Base-by-base conservation (phyloP, 2,113 vertebrate genomes). In the Anhinga anhinga region DNA sequence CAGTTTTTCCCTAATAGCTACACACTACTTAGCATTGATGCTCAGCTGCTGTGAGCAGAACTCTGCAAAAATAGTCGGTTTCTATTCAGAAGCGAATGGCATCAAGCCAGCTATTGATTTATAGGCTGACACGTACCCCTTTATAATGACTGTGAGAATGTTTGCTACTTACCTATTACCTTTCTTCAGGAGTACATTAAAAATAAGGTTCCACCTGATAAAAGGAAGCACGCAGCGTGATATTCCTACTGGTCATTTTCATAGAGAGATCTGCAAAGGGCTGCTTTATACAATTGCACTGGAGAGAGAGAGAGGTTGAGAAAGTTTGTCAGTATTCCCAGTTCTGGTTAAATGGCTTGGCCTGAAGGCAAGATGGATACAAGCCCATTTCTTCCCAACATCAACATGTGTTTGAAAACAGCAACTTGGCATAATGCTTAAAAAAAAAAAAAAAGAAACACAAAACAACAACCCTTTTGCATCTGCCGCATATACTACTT, bases 261-360 rank as follows among this genome's bases (percentile, higher is more conserved):
- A 63, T 1, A 26, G 36, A 38, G 73, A 73, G n/a, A 58, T 63
- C 89, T 88, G 81, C 29, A 83, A 86, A 90, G 32, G 15, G 50
- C 16, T 87, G 15, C 59, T 93, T 86, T 55, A 10, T 62, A 44
- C 74, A 74, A 55, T 34, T 58, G 30, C 34, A 13, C 27, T 67
- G 66, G 36, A 56, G 49, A 88, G 70, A 80, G 52, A 84, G 49
- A 73, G n/a, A 63, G 55, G 25, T 50, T 82, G 88, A 70, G 91
- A 86, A 95, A 90, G 66, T 94, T 94, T 96, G 96, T 93, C 95
- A 55, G 81, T 87, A 82, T 95, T 95, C 95, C 95, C 95, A 95
- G 95, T 62, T 91, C 96, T 90, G 84, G 93, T 80, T 94, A 96
- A 95, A 97, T 88, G 74, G 86, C 36, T 95, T 97, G 95, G 97